phyloP scores from a whole-genome alignment of 2,797 vertebrate genomes.

The Gallinago nigripennis region DNA sequence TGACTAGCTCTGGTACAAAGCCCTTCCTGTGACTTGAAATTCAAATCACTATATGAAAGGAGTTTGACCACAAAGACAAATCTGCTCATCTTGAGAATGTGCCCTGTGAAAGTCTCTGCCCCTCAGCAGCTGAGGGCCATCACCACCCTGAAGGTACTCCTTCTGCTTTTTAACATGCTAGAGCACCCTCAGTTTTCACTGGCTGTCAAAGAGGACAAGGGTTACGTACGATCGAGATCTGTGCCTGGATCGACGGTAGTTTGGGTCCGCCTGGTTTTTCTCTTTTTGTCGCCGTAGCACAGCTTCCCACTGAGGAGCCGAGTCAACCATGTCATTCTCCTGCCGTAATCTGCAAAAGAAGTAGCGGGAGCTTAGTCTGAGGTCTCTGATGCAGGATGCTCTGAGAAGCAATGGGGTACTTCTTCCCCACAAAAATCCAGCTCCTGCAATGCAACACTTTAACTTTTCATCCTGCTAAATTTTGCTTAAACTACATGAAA shows the following conservation, averaged over 20 bases:
- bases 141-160: background rate
- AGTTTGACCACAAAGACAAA: background rate
- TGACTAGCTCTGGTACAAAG: background rate
- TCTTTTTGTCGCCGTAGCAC: conserved; percentile 86
- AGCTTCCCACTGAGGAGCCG: conserved; percentile 86
- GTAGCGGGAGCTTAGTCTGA: background rate
- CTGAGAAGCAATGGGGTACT: background rate
- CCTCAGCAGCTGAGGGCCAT: background rate
- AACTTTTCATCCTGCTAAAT: background rate
- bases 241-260: conserved; percentile 83
- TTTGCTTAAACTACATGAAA: background rate
- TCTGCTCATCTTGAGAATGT: background rate
- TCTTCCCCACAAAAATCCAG: background rate
- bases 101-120: background rate
- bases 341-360: conserved; percentile 77
- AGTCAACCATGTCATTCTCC: conserved; percentile 85
- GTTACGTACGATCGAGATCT: conserved; percentile 88
- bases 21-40: background rate
- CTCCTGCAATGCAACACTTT: background rate
- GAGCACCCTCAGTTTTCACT: background rate
- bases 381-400: background rate
- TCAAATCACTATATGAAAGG: background rate
- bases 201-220: background rate
- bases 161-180: background rate
- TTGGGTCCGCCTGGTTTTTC: conserved; percentile 80